Evolutionary conservation across 2,797 vertebrate species (phyloP).

Genomic region (Bryconaethiops microstoma): DNA sequence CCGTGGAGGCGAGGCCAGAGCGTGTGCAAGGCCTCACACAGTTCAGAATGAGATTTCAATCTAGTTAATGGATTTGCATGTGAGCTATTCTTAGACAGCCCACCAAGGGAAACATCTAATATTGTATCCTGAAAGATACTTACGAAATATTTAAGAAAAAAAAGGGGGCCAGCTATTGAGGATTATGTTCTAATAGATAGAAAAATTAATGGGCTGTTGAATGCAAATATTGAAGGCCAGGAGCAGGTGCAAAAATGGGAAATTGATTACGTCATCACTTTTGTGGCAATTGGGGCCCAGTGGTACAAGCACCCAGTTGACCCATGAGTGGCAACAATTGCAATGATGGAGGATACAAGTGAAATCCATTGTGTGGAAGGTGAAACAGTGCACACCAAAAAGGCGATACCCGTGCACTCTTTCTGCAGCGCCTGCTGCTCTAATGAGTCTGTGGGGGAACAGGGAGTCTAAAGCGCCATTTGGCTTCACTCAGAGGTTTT

Average conservation of each 20-base stretch:
- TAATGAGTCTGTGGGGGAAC: slow-evolving; percentile 49
- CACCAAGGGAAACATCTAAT: slow-evolving; percentile 7
- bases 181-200: background rate
- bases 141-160: background rate
- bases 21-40: background rate
- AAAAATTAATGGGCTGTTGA: background rate
- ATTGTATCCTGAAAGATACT: background rate
- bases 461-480: slow-evolving; percentile 33
- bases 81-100: slow-evolving; percentile 1
- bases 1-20: slow-evolving; percentile 38
- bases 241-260: background rate
- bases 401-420: background rate
- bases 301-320: background rate
- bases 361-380: slow-evolving; percentile 16
- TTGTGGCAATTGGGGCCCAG: background rate
- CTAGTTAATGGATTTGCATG: slow-evolving; percentile 19
- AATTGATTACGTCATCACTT: background rate
- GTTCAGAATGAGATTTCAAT: slow-evolving; percentile 28
- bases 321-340: background rate
- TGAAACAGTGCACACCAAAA: slow-evolving; percentile 19
- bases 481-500: slow-evolving; percentile 41
- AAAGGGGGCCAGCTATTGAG: background rate
- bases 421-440: slow-evolving; percentile 8
- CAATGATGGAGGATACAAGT: background rate
- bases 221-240: background rate